phyloP scores from a whole-genome alignment of 35 echinoderm and acorn worm genomes.

The Eucidaris tribuloides region DNA sequence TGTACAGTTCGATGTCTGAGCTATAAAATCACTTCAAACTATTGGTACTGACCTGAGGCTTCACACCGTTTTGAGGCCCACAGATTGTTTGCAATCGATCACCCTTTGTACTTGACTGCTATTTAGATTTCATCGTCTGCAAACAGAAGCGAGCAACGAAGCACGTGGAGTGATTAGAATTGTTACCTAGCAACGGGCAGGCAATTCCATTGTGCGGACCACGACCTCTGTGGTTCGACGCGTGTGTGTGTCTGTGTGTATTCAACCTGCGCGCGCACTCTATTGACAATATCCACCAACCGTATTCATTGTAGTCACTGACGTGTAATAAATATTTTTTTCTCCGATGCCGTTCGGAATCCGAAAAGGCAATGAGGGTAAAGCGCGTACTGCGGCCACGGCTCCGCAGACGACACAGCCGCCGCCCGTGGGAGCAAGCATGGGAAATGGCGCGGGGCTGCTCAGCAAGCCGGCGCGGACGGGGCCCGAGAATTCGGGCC shows the following conservation, averaged over 20 bases:
- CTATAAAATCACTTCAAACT: too few species aligned
- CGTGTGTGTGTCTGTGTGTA: neutral
- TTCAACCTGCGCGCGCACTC: neutral
- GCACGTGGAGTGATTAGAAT: slow-evolving; percentile 12
- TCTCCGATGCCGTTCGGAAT: neutral
- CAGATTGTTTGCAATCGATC: too few species aligned
- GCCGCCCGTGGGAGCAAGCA: neutral
- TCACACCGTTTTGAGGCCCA: too few species aligned
- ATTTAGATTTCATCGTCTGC: too few species aligned
- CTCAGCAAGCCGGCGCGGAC: too few species aligned
- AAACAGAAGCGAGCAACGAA: too few species aligned
- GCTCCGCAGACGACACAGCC: neutral
- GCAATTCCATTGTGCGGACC: neutral
- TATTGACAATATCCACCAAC: slow-evolving; percentile 1
- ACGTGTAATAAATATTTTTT: slow-evolving; percentile 5
- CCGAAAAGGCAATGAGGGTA: neutral
- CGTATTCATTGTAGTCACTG: neutral
- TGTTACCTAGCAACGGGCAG: neutral
- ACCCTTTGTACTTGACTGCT: too few species aligned
- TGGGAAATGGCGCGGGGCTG: slow-evolving; percentile 35
- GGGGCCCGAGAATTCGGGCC: neutral
- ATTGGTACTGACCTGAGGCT: too few species aligned
- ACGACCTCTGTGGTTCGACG: too few species aligned
- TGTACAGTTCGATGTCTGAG: too few species aligned
- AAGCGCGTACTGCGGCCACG: neutral